Base-by-base conservation (phyloP, 2,113 vertebrate species). In the Pseudonaja textilis region DNA sequence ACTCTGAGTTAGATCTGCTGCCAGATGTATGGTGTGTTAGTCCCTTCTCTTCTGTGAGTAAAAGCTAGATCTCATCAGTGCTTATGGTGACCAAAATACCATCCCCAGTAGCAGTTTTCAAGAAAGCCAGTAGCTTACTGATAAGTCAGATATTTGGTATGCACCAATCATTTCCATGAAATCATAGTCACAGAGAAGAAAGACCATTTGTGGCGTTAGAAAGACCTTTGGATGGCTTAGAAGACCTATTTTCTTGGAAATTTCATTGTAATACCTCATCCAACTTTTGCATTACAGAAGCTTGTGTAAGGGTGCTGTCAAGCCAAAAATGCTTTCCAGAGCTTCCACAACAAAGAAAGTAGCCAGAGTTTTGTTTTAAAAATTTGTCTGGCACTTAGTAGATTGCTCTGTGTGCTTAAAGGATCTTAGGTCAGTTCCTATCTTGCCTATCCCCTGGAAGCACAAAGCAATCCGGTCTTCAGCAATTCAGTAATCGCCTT, bases 241-340 rank as follows among this genome's bases (percentile, higher is more conserved):
- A 95, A 91, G 90, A 54, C 55, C 81, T 54, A 74, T 94, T 95
- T 95, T 95, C 92, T 94, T 90, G 92, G 95, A 95, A 96, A 95
- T 96, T 89, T 92, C 64, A 85, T 87, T 56, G 91, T 94, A 94
- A 85, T 91, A 92, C 91, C 64, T 95, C 95, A 89, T 94, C 92
- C 93, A 93, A 92, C 34, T 94, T 92, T 55, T 95, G 89, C 93
- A 96, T 95, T 92, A 93, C 64, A 93, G 88, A 95, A 94, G 42
- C 92, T 93, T 95, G 87, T 91, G 87, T 91, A 90, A 93, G 90
- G 50, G 12, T 90, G 45, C 93, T 74, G 8, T 87, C 20, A 59
- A 91, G 95, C 95, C 96, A 95, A 92, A 95, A 97, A 95, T 95
- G 29, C 94, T 93, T 96, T 95, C 95, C 93, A 93, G 74, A 95